Conservation (phyloP, 2,113 vertebrate species). For the Thinocorus orbignyianus region DNA sequence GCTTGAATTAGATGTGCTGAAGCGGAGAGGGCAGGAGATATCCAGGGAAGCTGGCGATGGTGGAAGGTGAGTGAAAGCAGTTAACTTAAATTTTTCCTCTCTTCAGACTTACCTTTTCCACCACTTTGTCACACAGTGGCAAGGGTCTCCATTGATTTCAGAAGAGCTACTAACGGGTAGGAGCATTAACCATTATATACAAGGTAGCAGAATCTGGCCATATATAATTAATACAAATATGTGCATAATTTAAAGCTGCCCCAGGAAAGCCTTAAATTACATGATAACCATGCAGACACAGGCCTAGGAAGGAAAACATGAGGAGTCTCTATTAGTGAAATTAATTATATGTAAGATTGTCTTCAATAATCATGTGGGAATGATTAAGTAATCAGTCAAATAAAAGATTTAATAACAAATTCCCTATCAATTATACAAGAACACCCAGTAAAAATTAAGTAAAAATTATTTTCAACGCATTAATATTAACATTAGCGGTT, state of each 20-base stretch:
- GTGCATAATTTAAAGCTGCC: constrained; percentile 70
- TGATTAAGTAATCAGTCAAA: constrained; percentile 73
- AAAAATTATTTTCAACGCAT: constrained; percentile 20
- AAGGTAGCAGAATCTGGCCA: constrained; percentile 51
- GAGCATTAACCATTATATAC: background rate
- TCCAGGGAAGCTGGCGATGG: background rate
- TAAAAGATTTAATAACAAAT: constrained; percentile 72
- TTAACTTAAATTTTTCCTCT: background rate
- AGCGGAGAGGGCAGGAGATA: background rate
- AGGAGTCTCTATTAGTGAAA: constrained; percentile 68
- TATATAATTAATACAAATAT: constrained; percentile 65
- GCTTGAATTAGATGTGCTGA: background rate
- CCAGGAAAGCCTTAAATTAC: constrained; percentile 70
- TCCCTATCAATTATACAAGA: constrained; percentile 67
- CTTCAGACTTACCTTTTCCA: background rate
- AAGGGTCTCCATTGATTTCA: background rate
- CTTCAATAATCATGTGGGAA: constrained; percentile 70
- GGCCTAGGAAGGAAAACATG: constrained; percentile 65
- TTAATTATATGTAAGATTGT: constrained; percentile 73
- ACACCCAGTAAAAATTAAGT: constrained; percentile 65
- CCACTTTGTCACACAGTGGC: fast-evolving
- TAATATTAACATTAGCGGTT: constrained; percentile 48
- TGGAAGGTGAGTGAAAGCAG: background rate
- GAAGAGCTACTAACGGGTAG: background rate
- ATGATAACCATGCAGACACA: constrained; percentile 60